A percentile compares a stretch with the other conserved stretches of the same genome.
These are phyloP conservation scores for Bradypodion ventrale DNA, from an alignment of 2,797 vertebrate genomes.

Conservation along the genomic window DNA sequence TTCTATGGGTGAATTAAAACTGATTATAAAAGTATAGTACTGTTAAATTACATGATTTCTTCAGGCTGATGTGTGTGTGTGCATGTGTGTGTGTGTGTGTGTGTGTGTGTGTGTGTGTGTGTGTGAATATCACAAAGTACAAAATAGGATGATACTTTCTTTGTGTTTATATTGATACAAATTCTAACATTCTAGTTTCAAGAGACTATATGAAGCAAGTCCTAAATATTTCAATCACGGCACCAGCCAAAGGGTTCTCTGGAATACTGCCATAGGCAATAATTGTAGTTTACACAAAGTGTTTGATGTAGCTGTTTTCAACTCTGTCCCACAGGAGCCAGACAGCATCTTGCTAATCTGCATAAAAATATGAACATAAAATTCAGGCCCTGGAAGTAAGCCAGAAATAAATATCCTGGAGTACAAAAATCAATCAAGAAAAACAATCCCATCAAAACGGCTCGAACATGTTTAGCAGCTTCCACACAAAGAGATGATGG, in stretches of 20 bases:
- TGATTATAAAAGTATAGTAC: background rate
- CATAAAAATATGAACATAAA: background rate
- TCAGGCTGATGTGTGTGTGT: background rate
- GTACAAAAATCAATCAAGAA: constrained; percentile 46
- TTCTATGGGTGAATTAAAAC: background rate
- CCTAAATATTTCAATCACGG: background rate
- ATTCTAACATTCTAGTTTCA: background rate
- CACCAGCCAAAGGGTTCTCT: background rate
- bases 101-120: no score
- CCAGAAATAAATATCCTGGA: constrained; percentile 36
- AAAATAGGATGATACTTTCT: background rate
- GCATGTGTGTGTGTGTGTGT: no score
- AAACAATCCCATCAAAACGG: constrained; percentile 44
- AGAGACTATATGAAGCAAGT: background rate
- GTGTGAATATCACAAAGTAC: no score
- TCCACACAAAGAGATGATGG: constrained; percentile 32
- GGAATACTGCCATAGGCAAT: background rate
- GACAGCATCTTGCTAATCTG: background rate
- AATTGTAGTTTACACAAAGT: background rate
- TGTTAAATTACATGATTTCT: background rate
- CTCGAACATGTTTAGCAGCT: constrained; percentile 22
- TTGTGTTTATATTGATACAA: background rate
- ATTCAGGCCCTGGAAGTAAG: constrained; percentile 40
- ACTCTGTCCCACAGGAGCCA: constrained; percentile 4
- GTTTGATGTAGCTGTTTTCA: background rate